A percentile compares a stretch with the other conserved stretches of the same genome.
Conservation (phyloP, 2,113 vertebrate species). For the Tapirus terrestris region DNA sequence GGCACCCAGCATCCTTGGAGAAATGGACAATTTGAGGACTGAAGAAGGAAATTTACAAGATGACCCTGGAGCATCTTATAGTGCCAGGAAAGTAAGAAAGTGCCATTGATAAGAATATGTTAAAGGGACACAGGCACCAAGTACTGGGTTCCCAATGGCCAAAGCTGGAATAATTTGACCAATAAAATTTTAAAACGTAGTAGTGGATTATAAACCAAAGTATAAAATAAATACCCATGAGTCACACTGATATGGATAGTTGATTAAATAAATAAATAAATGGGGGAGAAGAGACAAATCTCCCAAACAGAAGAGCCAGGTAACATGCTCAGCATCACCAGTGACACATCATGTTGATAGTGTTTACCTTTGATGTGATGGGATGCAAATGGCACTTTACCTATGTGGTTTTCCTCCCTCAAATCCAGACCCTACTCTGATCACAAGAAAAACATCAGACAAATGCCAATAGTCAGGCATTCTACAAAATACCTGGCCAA, state of each 20-base stretch:
- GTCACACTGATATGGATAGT: not conserved
- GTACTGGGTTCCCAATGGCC: not conserved
- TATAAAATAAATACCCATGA: not conserved
- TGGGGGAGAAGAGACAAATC: not conserved
- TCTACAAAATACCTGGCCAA: not conserved
- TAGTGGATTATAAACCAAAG: not conserved
- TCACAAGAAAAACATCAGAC: not conserved
- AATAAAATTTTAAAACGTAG: not conserved
- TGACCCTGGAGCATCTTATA: too few relatives aligned
- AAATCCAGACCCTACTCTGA: not conserved
- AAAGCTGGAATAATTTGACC: not conserved
- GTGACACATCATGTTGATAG: rapidly evolving
- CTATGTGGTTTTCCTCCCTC: not conserved
- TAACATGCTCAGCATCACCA: not conserved
- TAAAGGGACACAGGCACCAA: not conserved
- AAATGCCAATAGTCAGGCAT: rapidly evolving
- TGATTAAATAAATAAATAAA: not conserved
- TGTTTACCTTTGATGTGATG: not conserved
- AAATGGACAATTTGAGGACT: not conserved
- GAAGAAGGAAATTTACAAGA: not conserved
- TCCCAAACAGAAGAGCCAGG: not conserved
- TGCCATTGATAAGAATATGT: not conserved
- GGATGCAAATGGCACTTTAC: not conserved
- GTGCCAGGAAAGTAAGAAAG: not conserved
- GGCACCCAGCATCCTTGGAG: not conserved